Evolutionary conservation across 2,888 invertebrate species (phyloP), one percentile per base, ranked within the genome.

Genomic region (Dynastes tityus): DNA sequence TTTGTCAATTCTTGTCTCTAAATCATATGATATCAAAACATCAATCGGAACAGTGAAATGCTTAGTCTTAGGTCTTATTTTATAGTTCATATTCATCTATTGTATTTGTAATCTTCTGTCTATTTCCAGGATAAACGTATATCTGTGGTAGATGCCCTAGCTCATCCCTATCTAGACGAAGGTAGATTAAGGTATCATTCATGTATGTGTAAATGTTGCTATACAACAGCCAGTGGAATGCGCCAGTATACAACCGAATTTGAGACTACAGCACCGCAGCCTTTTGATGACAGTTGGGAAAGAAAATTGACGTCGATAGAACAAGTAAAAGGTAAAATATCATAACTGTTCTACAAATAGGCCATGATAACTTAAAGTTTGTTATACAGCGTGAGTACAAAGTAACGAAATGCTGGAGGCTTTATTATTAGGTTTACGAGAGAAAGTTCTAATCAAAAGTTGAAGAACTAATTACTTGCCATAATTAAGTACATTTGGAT

Each of bases 131-230:
- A 97, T 86, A 97, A 98, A 90, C 93, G 99, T 86, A 97, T 98
- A 88, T 95, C 95, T 1, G 98, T 98, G 76, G 94, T 95, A 79
- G 97, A 98, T 88, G 99, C 99, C 49, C 91, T 99, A 83, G 95
- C 97, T 77, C 99, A 99, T 91, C 98, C 98, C 6, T 99, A 99
- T 90, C 91, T 99, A 83, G 98, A 98, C 88, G 99, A 99, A 89
- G 99, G 99, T 40, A 93, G 99, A 83, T 92, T 99, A 86, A 94
- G 99, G 86, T 99, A 98, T 91, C 99, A 99, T 91, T 99, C 98
- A 81, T 99, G 99, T 90, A 99, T 99, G 99, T 99, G 99, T 92
- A 96, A 96, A 88, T 99, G 99, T 87, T 99, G 99, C 90, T 97
- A 95, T 89, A 94, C 95, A 78, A 93, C 93, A 81, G 92, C 92